Evolutionary conservation across 2,888 invertebrate genomes (phyloP).

Genomic region (Nemotelus pantherinus): DNA sequence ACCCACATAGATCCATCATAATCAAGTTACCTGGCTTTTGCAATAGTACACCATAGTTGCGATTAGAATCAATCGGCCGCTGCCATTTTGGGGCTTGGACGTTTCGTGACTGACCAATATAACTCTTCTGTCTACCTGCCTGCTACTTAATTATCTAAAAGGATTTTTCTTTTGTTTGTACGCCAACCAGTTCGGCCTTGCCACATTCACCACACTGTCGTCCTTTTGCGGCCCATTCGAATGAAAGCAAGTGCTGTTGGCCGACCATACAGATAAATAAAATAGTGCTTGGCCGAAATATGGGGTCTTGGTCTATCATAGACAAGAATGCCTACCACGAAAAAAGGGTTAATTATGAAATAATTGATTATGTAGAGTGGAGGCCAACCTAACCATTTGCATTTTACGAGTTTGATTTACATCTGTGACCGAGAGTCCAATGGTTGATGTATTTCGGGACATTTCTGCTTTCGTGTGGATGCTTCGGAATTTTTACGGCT

Average conservation of each 20-base stretch:
- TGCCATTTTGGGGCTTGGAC: conserved; percentile 41
- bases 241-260: no score
- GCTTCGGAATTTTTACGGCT: conserved; percentile 35
- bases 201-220: background rate
- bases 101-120: conserved; percentile 45
- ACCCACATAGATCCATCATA: no score
- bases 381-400: conserved; percentile 17
- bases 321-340: background rate
- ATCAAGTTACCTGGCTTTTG: no score
- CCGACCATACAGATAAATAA: no score
- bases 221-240: no score
- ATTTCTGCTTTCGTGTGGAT: background rate
- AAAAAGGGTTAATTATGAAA: conserved; percentile 51
- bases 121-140: conserved; percentile 43
- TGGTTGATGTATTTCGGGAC: conserved; percentile 8
- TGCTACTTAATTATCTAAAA: conserved; percentile 49
- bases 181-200: background rate
- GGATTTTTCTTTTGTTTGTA: conserved; percentile 41
- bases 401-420: conserved; percentile 40
- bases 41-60: background rate
- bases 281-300: no score
- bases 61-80: conserved; percentile 28
- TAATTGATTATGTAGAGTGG: conserved; percentile 46
- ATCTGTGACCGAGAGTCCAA: background rate
- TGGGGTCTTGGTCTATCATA: background rate